Base-by-base conservation (phyloP, 2,797 vertebrate species). In the Pseudotriccus pelzelni region DNA sequence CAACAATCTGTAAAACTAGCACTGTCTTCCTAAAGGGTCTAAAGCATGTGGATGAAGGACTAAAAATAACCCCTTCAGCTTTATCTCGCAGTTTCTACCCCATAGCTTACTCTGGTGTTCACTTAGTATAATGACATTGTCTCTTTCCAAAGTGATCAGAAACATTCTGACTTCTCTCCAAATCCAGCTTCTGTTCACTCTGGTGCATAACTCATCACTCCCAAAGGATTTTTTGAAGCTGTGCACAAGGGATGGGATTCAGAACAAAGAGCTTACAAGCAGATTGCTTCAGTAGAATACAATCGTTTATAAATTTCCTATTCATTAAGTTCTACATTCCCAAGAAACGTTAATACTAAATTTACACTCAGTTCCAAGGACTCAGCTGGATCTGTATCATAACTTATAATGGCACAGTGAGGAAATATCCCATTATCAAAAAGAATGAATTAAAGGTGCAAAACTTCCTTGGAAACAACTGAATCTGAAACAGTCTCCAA, bases 271-370 rank as follows among this genome's bases (percentile, higher is more conserved):
- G 73, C 91, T 94, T 85, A 90, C 85, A 90, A 94, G 91, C 90
- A 92, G 72, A 96, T 72, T 91, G 92, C 93, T 93, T 84, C 39
- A 30, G 80, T 75, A 84, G 87, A 88, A 91, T 93, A 95, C 84
- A 93, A 82, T 92, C 84, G 10, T 96, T 96, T 97, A 91, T 95
- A 95, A 92, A 92, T 96, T 95, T 96, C 87, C 87, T 96, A 85
- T 94, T 96, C 95, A 97, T 96, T 97, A 97, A 95, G 66, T 88
- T 95, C 81, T 47, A 90, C 81, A 55, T 84, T 94, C 94, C 93
- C 94, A 96, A 86, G 94, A 73, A 96, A 96, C 80, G 4, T 52
- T 86, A 91, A 72, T 58, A 80, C 90, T 95, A 96, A 96, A 93
- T 95, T 96, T 97, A 93, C 84, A 66, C 82, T 88, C 67, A 25